Evolutionary conservation across 2,888 invertebrate genomes (phyloP).

Genomic region (Busseola fusca): DNA sequence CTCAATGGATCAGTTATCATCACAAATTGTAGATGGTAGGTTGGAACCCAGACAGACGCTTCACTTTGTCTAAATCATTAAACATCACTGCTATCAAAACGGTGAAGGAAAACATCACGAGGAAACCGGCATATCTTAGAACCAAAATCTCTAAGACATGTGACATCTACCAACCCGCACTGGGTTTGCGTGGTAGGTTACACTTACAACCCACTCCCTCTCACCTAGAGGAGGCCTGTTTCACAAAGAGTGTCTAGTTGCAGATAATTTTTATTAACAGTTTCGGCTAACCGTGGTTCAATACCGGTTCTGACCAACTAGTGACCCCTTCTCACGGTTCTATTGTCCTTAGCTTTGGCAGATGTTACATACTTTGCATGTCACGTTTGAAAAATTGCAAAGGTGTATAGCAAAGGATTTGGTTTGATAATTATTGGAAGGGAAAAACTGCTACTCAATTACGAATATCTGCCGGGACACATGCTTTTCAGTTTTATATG

Average conservation of each 20-base stretch:
- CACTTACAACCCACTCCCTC: too few species aligned
- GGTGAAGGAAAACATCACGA: too few species aligned
- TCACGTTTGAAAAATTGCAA: background rate
- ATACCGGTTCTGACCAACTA: slow-evolving; percentile 31
- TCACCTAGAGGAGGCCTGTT: too few species aligned
- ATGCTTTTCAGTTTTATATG: background rate
- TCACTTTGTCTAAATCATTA: too few species aligned
- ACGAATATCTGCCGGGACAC: background rate
- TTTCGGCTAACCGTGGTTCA: slow-evolving; percentile 12
- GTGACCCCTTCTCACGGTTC: slow-evolving; percentile 31
- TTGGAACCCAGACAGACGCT: too few species aligned
- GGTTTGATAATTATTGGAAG: background rate
- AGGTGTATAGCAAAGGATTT: background rate
- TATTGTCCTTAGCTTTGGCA: slow-evolving; percentile 19
- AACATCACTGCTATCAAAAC: too few species aligned
- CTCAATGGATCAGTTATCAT: too few species aligned
- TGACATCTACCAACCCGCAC: too few species aligned
- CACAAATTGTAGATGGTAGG: too few species aligned
- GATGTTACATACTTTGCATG: slow-evolving; percentile 23
- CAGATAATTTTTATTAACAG: slow-evolving; percentile 16
- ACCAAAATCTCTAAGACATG: too few species aligned
- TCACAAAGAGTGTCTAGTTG: background rate
- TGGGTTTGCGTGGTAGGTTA: too few species aligned
- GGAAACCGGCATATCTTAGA: too few species aligned
- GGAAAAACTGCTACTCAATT: background rate